phyloP scores from a whole-genome alignment of 2,888 invertebrate species.

The Netelia inedita region DNA sequence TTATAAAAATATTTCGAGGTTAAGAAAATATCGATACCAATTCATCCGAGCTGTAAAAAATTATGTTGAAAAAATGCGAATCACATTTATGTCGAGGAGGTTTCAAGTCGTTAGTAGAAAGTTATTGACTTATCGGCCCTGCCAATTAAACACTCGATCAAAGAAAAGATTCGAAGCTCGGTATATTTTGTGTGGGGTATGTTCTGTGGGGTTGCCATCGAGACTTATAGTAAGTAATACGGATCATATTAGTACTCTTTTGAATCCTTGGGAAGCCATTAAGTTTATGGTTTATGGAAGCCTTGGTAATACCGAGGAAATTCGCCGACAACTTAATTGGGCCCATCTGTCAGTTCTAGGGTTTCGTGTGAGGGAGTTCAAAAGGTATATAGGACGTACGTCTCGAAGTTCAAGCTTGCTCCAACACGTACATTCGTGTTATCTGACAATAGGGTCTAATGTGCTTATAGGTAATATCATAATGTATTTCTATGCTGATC shows the following conservation, averaged over 20 bases:
- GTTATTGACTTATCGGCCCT: too few species aligned
- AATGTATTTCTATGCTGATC: slow-evolving; percentile 21
- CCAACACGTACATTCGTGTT: slow-evolving; percentile 18
- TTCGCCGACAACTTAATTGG: slow-evolving; percentile 77
- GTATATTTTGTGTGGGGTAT: too few species aligned
- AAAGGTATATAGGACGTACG: slow-evolving; percentile 24
- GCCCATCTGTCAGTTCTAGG: slow-evolving; percentile 71
- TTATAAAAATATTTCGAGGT: too few species aligned
- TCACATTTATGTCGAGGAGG: too few species aligned
- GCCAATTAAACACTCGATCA: too few species aligned
- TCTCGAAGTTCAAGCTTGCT: slow-evolving; percentile 47
- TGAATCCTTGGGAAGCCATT: slow-evolving; percentile 40
- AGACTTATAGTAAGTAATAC: neutral
- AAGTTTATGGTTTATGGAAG: slow-evolving; percentile 78
- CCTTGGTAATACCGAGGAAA: slow-evolving; percentile 73
- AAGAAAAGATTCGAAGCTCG: too few species aligned
- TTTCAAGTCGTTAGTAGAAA: too few species aligned
- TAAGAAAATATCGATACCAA: too few species aligned
- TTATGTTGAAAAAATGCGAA: too few species aligned
- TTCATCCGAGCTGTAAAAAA: too few species aligned
- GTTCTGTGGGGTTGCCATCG: too few species aligned
- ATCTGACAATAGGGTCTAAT: slow-evolving; percentile 24
- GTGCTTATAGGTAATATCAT: slow-evolving; percentile 49
- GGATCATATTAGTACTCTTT: neutral
- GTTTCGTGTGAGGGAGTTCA: slow-evolving; percentile 63